These are phyloP conservation scores for Aphyosemion australe DNA, from an alignment of 2,113 vertebrate species.

Conservation along the genomic window DNA sequence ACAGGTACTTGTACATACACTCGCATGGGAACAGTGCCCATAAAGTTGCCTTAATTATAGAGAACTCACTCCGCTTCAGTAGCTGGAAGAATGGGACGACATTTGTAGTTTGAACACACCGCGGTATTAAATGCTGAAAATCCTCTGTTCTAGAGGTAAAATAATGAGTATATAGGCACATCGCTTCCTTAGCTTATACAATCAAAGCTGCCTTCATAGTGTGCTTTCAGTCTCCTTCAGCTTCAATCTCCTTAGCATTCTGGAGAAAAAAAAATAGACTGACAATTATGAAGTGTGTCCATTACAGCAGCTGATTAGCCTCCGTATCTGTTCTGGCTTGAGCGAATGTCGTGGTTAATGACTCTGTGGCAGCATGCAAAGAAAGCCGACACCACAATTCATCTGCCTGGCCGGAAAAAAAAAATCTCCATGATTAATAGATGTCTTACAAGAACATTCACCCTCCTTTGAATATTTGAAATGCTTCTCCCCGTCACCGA, in stretches of 20 bases:
- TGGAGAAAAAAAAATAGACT: slow-evolving; percentile 45
- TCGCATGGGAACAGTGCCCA: slow-evolving; percentile 67
- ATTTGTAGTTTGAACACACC: slow-evolving; percentile 61
- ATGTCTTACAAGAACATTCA: slow-evolving; percentile 76
- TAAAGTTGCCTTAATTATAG: slow-evolving; percentile 80
- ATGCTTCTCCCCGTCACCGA: slow-evolving; percentile 64
- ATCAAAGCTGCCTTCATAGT: slow-evolving; percentile 60
- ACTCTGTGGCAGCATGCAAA: slow-evolving; percentile 69
- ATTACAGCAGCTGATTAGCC: slow-evolving; percentile 81
- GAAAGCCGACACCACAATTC: slow-evolving; percentile 72
- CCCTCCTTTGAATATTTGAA: slow-evolving; percentile 75
- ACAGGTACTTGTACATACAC: slow-evolving; percentile 78
- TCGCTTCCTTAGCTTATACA: slow-evolving; percentile 42
- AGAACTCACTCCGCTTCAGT: slow-evolving; percentile 69
- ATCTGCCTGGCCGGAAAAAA: slow-evolving; percentile 55
- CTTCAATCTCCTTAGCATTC: slow-evolving; percentile 46
- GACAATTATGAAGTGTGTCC: slow-evolving; percentile 84
- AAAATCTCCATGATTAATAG: slow-evolving; percentile 78
- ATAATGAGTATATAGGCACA: slow-evolving; percentile 66
- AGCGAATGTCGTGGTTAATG: slow-evolving; percentile 76
- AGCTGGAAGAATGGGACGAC: slow-evolving; percentile 70
- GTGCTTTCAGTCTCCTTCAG: slow-evolving; percentile 35
- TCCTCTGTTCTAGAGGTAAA: slow-evolving; percentile 62
- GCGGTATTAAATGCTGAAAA: slow-evolving; percentile 63
- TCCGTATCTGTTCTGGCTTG: slow-evolving; percentile 65